Evolutionary conservation across 2,888 invertebrate species (phyloP).

Genomic region (Tiliacea aurago): DNA sequence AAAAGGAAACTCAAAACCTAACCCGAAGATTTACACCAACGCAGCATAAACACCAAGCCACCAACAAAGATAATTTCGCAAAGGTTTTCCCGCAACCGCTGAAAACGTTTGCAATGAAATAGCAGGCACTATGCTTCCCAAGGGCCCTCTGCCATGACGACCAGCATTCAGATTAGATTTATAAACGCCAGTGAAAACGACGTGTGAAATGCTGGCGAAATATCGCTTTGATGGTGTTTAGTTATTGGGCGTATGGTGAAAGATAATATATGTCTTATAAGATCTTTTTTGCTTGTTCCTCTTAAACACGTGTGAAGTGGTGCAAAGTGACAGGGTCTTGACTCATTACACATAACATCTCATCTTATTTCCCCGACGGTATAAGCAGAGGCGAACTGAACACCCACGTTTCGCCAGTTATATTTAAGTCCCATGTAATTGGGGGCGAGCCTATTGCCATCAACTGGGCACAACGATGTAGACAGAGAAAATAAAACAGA

Average conservation of each 20-base stretch:
- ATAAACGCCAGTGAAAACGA: slow-evolving; percentile 65
- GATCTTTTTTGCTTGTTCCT: too few relatives aligned
- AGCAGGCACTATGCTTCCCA: slow-evolving; percentile 61
- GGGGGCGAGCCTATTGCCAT: too few relatives aligned
- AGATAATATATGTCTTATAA: too few relatives aligned
- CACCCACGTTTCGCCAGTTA: too few relatives aligned
- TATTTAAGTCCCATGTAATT: too few relatives aligned
- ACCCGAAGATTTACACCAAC: neutral
- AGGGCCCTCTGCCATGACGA: slow-evolving; percentile 69
- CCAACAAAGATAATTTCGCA: slow-evolving; percentile 25
- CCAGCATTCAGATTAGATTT: slow-evolving; percentile 73
- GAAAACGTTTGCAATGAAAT: slow-evolving; percentile 53
- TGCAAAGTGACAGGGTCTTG: too few relatives aligned
- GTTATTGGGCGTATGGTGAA: neutral
- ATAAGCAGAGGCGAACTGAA: too few relatives aligned
- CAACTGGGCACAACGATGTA: too few relatives aligned
- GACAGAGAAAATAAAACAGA: too few relatives aligned
- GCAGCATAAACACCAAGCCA: neutral
- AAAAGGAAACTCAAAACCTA: neutral
- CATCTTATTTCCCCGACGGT: too few relatives aligned
- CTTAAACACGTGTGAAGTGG: neutral
- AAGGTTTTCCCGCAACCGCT: slow-evolving; percentile 27
- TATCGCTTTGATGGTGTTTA: slow-evolving; percentile 30
- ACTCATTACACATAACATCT: too few relatives aligned
- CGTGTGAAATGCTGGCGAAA: slow-evolving; percentile 50